Base-by-base conservation (phyloP, 2,888 invertebrate species). In the Polyploca ridens region DNA sequence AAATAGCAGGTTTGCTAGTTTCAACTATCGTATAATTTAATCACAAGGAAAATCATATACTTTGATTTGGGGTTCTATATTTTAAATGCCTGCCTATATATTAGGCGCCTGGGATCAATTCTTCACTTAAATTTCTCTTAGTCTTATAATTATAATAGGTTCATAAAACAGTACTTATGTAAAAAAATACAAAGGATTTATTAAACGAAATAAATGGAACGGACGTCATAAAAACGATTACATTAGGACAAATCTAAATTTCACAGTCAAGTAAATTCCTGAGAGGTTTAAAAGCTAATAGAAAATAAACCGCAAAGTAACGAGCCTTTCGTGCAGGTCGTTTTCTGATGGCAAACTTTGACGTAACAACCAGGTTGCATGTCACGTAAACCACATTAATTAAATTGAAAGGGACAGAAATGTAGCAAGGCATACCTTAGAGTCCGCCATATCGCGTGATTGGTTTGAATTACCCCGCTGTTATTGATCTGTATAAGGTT, bases 391-490 rank as follows among this genome's bases (percentile, higher is more conserved):
- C 74, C 75, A 84, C 81, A 84, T 86, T 91, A 92, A 93, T 91
- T 92, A 89, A 83, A 87, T 81, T 78, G 83, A 83, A 84, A 82
- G 81, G 82, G 83, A 85, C 74, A 81, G 41, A 75, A 79, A 77
- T 73, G 73, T 69, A 69, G 75, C 72, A 67, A 68, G 70, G 70
- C 82, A 83, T 91, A 93, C 93, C 93, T 91, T 89, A 76, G 86
- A 77, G 71, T 88, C 90, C 62, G 88, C 82, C 92, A 93, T 92
- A 85, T 93, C 84, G 93, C 91, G 92, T 92, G 92, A 79, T 88
- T 79, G 68, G 78, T 75, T 86, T 84, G 85, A 89, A 91, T 91
- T 89, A 90, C 86, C 76, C 76, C 70, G 76, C 76, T 79, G 84
- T 84, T 92, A 93, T 92, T 90, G 93, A 92, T 92, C 89, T 84